Percentiles rank a stretch among this genome's conserved stretches.
Conservation (phyloP, 2,113 vertebrate genomes). For the Elephas maximus region DNA sequence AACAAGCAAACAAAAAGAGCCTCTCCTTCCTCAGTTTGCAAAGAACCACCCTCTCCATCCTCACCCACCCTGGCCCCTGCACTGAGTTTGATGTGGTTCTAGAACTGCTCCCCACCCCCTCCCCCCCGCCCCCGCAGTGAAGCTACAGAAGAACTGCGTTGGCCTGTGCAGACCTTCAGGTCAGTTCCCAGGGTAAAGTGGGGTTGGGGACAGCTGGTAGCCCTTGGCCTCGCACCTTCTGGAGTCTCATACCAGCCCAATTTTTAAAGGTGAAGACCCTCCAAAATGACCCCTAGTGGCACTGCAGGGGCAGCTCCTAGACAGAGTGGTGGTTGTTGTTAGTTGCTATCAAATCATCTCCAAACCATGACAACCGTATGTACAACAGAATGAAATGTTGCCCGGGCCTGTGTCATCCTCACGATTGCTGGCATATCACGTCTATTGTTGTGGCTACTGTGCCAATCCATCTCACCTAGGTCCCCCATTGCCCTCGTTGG, state of each 20-base stretch:
- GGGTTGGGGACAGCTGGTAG: neutral
- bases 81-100: fast-evolving
- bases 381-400: too few species aligned
- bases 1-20: neutral
- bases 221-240: neutral
- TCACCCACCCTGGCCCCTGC: neutral
- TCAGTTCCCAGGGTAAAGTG: neutral
- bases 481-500: too few species aligned
- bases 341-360: neutral
- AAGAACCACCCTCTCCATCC: neutral
- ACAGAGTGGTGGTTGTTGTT: too few species aligned
- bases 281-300: too few species aligned
- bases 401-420: too few species aligned
- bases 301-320: neutral
- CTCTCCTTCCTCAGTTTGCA: neutral
- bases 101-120: neutral
- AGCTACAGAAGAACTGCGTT: neutral
- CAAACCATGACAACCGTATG: too few species aligned
- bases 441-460: too few species aligned
- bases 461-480: too few species aligned
- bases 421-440: too few species aligned
- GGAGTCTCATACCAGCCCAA: neutral
- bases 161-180: neutral
- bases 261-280: neutral
- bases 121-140: neutral